Base-by-base conservation (phyloP, 2,888 invertebrate species). In the Epinotia demarniana region DNA sequence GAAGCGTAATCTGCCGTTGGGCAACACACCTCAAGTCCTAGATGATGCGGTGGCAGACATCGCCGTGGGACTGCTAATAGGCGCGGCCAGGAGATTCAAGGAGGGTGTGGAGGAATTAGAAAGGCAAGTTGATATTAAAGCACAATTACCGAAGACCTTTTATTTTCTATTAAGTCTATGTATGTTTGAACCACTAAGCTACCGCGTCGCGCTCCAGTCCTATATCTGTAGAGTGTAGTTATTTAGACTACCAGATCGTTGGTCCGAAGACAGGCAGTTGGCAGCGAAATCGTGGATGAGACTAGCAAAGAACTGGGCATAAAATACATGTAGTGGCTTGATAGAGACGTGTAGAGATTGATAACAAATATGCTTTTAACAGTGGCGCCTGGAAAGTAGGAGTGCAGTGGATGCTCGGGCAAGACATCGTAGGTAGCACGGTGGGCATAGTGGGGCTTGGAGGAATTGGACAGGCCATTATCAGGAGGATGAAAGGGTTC, bases 361-460 rank as follows among this genome's bases (percentile, higher is more conserved):
- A 9, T 39, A 39, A 39, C 39, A 39, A 39, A 39, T 39, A 9
- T 43, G 8, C 43, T 63, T 80, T 82, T 9, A 19, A 60, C 80
- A 96, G 96, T 70, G 96, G 96, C 0, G 90, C 95, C 53, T 97
- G 97, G 96, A 95, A 95, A 75, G 94, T 90, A 4, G 96, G 96
- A 82, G 95, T 96, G 0, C 95, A 96, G 75, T 98, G 97, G 97
- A 92, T 96, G 88, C 92, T 98, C 76, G 99, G 99, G 0, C 95
- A 95, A 80, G 97, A 98, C 75, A 93, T 99, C 43, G 92, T 95
- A 0, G 96, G 95, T 57, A 96, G 97, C 9, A 97, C 97, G 0
- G 96, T 99, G 0, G 98, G 98, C 0, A 96, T 98, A 77, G 95
- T 97, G 13, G 98, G 98, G n/a, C 92, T 98, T 19, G 98, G 98